Evolutionary conservation across 2,888 invertebrate genomes (phyloP).

Genomic region (Macrophya alboannulata): DNA sequence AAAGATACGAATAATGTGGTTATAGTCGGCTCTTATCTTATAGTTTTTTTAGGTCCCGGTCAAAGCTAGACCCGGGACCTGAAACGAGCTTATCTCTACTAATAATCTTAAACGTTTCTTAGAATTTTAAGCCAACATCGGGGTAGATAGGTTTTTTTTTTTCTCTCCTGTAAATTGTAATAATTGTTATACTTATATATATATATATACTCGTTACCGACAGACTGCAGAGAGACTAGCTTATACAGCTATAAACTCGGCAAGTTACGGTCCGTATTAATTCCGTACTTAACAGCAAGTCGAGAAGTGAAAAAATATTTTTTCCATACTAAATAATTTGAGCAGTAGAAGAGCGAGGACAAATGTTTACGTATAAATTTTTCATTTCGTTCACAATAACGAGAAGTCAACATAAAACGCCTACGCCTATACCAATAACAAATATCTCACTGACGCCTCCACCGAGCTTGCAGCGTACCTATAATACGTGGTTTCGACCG

Average conservation of each 20-base stretch:
- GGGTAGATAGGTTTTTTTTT: background rate
- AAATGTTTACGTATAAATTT: conserved; percentile 47
- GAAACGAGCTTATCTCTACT: conserved; percentile 20
- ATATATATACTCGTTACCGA: conserved; percentile 10
- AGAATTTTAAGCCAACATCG: background rate
- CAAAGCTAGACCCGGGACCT: conserved; percentile 5
- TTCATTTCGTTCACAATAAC: conserved; percentile 41
- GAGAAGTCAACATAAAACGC: conserved; percentile 38
- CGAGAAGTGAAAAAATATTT: conserved; percentile 3
- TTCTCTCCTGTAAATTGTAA: background rate
- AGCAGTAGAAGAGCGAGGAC: background rate
- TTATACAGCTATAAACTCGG: background rate
- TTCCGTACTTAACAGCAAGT: background rate
- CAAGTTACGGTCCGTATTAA: background rate
- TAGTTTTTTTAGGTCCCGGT: conserved; percentile 31
- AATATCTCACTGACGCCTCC: conserved; percentile 38
- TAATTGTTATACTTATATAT: conserved; percentile 28
- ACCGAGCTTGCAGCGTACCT: background rate
- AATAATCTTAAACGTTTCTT: conserved; percentile 49
- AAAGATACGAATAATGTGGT: conserved; percentile 34
- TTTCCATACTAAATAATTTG: background rate
- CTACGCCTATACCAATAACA: conserved; percentile 21
- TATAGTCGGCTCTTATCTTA: conserved; percentile 34
- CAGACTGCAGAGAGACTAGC: background rate
- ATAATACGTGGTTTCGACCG: background rate